Evolutionary conservation across 1,140 invertebrate genomes (phyloP).

Genomic region (Brachystomella parvula): DNA sequence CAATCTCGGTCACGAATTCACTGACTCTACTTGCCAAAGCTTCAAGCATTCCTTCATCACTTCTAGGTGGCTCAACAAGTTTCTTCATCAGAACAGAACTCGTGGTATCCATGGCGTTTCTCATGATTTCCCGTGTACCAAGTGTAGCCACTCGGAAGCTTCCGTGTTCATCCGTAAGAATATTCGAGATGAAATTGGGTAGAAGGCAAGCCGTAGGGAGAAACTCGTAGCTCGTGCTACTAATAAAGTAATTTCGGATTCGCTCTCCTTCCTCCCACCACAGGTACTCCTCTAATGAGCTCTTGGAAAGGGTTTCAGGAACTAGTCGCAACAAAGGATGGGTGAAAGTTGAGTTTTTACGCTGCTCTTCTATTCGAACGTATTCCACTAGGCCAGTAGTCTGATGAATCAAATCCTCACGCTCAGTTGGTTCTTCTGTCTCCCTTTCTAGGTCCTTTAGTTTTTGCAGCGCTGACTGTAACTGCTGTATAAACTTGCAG

Average conservation of each 20-base stretch:
- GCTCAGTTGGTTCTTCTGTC: background rate
- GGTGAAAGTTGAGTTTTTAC: background rate
- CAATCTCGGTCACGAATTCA: background rate
- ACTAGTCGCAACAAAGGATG: background rate
- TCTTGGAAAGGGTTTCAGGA: background rate
- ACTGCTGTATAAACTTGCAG: background rate
- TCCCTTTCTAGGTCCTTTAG: background rate
- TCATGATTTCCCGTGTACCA: slow-evolving; percentile 13
- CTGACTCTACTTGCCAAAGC: background rate
- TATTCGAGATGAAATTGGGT: slow-evolving; percentile 21
- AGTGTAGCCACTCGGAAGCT: slow-evolving; percentile 14
- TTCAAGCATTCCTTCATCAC: background rate
- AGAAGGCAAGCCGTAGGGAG: slow-evolving; percentile 14
- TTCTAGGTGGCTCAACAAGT: slow-evolving; percentile 1
- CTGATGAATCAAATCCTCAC: background rate
- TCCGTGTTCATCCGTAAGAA: slow-evolving; percentile 15
- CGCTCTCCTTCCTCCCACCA: slow-evolving; percentile 29
- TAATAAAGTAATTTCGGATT: slow-evolving; percentile 21
- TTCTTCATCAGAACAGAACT: slow-evolving; percentile 14
- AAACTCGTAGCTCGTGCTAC: slow-evolving; percentile 7
- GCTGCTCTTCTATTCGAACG: slow-evolving; percentile 3
- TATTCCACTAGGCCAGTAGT: slow-evolving; percentile 8
- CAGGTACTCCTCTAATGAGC: slow-evolving; percentile 10
- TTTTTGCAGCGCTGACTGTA: background rate
- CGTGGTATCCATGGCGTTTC: slow-evolving; percentile 9